Conservation (phyloP, 2,113 vertebrate species). For the Lichenostomus cassidix region DNA sequence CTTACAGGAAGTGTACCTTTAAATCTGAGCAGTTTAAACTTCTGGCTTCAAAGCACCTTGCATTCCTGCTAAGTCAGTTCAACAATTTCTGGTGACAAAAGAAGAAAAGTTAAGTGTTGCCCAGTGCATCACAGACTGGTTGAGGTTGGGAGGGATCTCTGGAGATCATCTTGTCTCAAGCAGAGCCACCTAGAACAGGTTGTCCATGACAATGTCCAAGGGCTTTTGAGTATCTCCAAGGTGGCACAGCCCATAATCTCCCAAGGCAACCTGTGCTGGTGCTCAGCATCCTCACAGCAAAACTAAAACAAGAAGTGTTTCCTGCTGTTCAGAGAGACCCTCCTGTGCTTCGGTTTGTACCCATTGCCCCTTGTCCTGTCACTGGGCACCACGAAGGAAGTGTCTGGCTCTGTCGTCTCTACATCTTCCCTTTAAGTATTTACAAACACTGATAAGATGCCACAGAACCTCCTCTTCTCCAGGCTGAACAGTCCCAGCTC, state of each 20-base stretch:
- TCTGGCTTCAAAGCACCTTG: slow-evolving; percentile 16
- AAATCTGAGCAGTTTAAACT: neutral
- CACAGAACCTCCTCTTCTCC: neutral
- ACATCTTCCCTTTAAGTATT: neutral
- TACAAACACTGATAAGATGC: accelerated
- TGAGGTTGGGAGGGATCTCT: neutral
- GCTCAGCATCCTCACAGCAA: neutral
- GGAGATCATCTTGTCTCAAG: neutral
- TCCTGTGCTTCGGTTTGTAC: neutral
- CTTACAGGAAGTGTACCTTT: neutral
- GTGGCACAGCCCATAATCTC: neutral
- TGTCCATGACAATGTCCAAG: neutral
- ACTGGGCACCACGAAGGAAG: neutral
- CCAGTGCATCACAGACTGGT: neutral
- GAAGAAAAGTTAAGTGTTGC: neutral
- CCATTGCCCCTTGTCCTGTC: neutral
- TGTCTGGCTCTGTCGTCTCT: neutral
- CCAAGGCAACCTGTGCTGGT: neutral
- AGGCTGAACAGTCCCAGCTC: neutral
- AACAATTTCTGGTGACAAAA: slow-evolving; percentile 33
- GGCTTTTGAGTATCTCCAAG: neutral
- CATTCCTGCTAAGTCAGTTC: slow-evolving; percentile 27
- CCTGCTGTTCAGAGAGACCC: neutral
- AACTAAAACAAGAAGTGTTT: neutral
- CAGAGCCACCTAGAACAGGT: neutral